These are phyloP conservation scores for Aythya baeri DNA, from an alignment of 2,113 vertebrate genomes.

Conservation along the genomic window DNA sequence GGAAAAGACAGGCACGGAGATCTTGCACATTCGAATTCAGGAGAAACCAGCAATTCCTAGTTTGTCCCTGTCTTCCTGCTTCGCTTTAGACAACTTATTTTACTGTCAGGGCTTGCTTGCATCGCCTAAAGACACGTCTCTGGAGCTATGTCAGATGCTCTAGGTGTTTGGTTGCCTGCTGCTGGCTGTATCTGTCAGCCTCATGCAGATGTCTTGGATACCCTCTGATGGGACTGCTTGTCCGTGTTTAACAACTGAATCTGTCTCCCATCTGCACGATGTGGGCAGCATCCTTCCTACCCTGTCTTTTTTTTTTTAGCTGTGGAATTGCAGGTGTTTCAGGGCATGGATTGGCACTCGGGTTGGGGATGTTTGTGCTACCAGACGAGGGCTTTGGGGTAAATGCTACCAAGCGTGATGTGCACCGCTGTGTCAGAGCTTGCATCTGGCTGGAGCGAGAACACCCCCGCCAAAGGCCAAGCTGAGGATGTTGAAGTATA, in stretches of 20 bases:
- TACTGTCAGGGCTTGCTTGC: not conserved
- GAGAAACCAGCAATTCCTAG: not conserved
- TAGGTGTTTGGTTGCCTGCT: not conserved
- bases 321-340: not conserved
- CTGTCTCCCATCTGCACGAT: not conserved
- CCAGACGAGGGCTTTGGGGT: not conserved
- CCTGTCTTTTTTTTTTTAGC: not conserved
- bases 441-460: not conserved
- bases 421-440: not conserved
- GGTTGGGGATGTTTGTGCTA: not conserved
- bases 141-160: not conserved
- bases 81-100: not conserved
- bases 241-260: not conserved
- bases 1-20: not conserved
- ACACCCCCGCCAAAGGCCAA: not conserved
- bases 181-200: not conserved
- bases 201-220: not conserved
- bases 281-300: not conserved
- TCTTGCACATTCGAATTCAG: not conserved
- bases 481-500: not conserved
- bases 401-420: not conserved
- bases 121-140: not conserved
- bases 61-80: not conserved
- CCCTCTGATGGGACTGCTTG: not conserved
- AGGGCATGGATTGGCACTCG: not conserved